phyloP scores from a whole-genome alignment of 1,140 invertebrate species.

The Anadara kagoshimensis region DNA sequence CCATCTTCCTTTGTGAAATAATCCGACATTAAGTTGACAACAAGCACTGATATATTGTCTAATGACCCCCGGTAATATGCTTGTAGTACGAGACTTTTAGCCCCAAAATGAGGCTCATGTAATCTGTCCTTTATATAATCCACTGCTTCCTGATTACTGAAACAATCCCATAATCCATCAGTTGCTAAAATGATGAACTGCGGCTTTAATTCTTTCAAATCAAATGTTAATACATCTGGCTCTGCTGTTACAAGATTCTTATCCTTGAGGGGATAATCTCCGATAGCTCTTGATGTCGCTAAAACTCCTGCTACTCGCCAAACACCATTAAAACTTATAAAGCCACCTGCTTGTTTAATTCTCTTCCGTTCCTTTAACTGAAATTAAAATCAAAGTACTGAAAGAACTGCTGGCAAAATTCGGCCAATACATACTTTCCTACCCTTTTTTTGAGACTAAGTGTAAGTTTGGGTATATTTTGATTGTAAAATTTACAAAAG shows the following conservation, averaged over 20 bases:
- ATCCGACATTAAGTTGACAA: conserved; percentile 83
- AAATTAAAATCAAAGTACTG: conserved; percentile 4
- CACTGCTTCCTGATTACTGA: conserved; percentile 94
- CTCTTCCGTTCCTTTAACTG: conserved; percentile 76
- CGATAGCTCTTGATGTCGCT: conserved; percentile 94
- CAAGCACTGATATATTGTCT: conserved; percentile 96
- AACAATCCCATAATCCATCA: conserved; percentile 97
- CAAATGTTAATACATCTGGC: conserved; percentile 96
- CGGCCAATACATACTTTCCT: too few relatives aligned
- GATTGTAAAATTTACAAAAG: too few relatives aligned
- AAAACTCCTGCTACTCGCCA: conserved; percentile 97
- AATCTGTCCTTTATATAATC: conserved; percentile 79
- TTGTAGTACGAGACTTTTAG: conserved; percentile 90
- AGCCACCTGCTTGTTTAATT: conserved; percentile 74
- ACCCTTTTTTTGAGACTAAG: too few relatives aligned
- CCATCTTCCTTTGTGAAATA: too few relatives aligned
- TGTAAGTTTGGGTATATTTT: too few relatives aligned
- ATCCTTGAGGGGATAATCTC: conserved; percentile 96
- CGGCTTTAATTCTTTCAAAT: conserved; percentile 82
- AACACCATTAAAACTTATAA: conserved; percentile 95
- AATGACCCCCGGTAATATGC: conserved; percentile 93
- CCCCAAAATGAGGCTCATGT: conserved; percentile 89
- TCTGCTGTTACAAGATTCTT: conserved; percentile 94
- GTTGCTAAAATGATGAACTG: conserved; percentile 93
- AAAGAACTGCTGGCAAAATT: too few relatives aligned